Evolutionary conservation across 2,888 invertebrate species (phyloP).

Genomic region (Brachynemurus nebulosus): DNA sequence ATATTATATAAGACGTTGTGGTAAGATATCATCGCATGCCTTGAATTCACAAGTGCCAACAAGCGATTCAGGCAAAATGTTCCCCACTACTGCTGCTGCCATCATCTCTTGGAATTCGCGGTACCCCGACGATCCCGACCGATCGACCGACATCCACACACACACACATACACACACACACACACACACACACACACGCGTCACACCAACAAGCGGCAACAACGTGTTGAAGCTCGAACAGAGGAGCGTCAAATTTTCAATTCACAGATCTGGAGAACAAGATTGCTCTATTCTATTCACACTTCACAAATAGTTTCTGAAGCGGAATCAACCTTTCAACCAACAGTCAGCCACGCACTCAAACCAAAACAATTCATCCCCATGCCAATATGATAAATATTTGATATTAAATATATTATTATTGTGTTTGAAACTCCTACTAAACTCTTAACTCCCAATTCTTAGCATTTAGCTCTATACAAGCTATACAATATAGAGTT

Average conservation of each 20-base stretch:
- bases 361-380: not conserved
- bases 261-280: constrained; percentile 5
- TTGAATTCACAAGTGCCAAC: constrained; percentile 9
- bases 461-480: too few relatives aligned
- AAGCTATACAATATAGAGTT: too few relatives aligned
- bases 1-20: constrained; percentile 5
- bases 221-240: too few relatives aligned
- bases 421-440: too few relatives aligned
- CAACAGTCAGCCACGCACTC: not conserved
- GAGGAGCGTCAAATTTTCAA: constrained; percentile 8
- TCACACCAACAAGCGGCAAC: too few relatives aligned
- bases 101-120: constrained; percentile 2
- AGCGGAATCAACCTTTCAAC: constrained; percentile 5
- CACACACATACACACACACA: too few relatives aligned
- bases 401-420: constrained; percentile 1
- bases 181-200: too few relatives aligned
- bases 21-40: constrained; percentile 5
- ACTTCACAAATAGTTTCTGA: constrained; percentile 7
- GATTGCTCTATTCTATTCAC: constrained; percentile 9
- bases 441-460: too few relatives aligned
- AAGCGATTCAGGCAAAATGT: constrained; percentile 1
- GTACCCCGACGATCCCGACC: not conserved
- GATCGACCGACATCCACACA: too few relatives aligned
- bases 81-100: not conserved
- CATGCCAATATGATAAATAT: not conserved